Conservation (phyloP, 2,113 vertebrate species). For the Bettongia penicillata region DNA sequence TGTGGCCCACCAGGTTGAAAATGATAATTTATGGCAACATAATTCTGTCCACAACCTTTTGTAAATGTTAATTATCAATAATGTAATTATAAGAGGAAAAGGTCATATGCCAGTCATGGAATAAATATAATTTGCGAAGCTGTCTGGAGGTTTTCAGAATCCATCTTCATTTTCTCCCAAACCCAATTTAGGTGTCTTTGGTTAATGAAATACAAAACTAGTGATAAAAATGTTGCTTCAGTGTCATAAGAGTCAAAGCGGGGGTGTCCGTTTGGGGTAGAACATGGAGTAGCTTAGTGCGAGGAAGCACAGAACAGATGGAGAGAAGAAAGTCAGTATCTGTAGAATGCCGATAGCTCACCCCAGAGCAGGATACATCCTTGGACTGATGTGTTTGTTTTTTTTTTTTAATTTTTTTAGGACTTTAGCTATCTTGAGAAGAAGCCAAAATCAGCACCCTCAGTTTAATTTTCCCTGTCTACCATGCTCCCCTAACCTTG, state of each 20-base stretch:
- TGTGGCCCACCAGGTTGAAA: conserved; percentile 67
- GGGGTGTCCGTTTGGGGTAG: neutral
- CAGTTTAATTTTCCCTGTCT: neutral
- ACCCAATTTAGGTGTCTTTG: conserved; percentile 69
- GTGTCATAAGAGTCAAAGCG: neutral
- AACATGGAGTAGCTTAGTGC: neutral
- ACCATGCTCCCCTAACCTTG: neutral
- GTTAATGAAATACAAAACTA: conserved; percentile 69
- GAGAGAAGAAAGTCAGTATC: neutral
- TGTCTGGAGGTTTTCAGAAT: conserved; percentile 83
- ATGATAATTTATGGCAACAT: conserved; percentile 77
- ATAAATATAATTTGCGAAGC: conserved; percentile 84
- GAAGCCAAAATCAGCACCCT: neutral
- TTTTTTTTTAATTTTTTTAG: neutral
- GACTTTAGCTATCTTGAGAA: neutral
- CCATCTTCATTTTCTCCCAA: conserved; percentile 62
- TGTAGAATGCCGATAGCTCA: neutral
- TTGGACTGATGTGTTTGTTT: too few species aligned
- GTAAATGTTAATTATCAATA: conserved; percentile 86
- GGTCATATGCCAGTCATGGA: conserved; percentile 80
- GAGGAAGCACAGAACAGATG: neutral
- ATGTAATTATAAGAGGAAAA: conserved; percentile 80
- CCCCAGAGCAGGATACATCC: neutral
- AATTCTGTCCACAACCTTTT: conserved; percentile 79
- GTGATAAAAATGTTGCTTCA: conserved; percentile 43